Evolutionary conservation across 2,113 vertebrate species (phyloP).

Genomic region (Nycticebus coucang): DNA sequence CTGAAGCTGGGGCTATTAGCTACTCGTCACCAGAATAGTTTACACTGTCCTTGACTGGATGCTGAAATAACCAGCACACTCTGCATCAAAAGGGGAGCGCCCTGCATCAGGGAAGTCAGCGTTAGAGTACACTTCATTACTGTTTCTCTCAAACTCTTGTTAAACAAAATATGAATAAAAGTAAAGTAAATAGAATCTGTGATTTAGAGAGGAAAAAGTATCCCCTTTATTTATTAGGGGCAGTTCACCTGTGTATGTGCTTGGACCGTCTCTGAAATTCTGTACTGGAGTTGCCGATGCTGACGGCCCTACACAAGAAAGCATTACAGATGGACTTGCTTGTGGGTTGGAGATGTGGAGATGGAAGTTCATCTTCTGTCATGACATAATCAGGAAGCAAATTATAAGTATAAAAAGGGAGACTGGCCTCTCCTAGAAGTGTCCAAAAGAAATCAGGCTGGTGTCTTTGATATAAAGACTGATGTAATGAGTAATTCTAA

Average conservation of each 20-base stretch:
- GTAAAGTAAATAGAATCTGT: not conserved
- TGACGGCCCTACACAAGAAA: not conserved
- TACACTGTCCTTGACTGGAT: no score
- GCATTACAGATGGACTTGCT: not conserved
- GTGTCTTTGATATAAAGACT: not conserved
- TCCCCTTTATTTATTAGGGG: not conserved
- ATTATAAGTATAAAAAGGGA: not conserved
- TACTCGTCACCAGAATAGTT: no score
- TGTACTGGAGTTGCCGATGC: not conserved
- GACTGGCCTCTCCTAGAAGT: not conserved
- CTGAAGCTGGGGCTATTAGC: no score
- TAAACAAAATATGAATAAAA: not conserved
- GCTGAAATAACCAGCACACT: no score
- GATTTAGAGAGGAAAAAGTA: not conserved
- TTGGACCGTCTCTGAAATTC: not conserved
- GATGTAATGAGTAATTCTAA: not conserved
- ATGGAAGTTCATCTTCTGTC: not conserved
- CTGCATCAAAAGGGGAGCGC: not conserved
- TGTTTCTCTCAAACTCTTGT: not conserved
- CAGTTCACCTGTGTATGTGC: not conserved
- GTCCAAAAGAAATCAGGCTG: not conserved
- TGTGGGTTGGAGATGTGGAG: not conserved
- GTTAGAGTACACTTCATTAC: not conserved
- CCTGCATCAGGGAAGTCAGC: not conserved
- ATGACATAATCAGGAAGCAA: not conserved